Evolutionary conservation across 2,888 invertebrate genomes (phyloP).

Genomic region (Netelia inedita): DNA sequence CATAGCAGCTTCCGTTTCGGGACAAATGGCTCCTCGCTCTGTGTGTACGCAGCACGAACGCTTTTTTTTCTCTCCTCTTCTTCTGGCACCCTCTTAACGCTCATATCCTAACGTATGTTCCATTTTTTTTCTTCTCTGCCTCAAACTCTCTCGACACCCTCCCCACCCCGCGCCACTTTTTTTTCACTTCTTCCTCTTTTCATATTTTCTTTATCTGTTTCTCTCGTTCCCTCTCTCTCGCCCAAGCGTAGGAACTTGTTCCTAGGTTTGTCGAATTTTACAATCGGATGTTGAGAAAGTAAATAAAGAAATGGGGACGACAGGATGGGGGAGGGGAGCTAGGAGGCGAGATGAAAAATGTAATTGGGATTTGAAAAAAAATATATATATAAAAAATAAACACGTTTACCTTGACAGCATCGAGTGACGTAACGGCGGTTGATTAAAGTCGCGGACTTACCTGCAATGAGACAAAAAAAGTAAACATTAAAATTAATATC

Average conservation of each 20-base stretch:
- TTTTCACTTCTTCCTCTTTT: slow-evolving; percentile 14
- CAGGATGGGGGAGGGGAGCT: background rate
- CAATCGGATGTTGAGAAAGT: slow-evolving; percentile 64
- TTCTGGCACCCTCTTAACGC: slow-evolving; percentile 51
- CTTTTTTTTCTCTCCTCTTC: slow-evolving; percentile 44
- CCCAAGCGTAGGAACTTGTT: background rate
- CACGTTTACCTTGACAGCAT: slow-evolving; percentile 58
- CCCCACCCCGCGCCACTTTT: slow-evolving; percentile 31
- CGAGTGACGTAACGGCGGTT: slow-evolving; percentile 50
- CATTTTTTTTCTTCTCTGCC: slow-evolving; percentile 52
- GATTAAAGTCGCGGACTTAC: slow-evolving; percentile 62
- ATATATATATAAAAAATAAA: slow-evolving; percentile 1
- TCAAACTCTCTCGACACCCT: slow-evolving; percentile 41
- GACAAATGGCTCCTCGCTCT: slow-evolving; percentile 76
- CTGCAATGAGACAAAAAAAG: slow-evolving; percentile 47
- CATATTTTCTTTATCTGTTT: slow-evolving; percentile 55
- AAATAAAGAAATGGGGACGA: slow-evolving; percentile 70
- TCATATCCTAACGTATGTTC: slow-evolving; percentile 72
- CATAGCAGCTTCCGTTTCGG: slow-evolving; percentile 70
- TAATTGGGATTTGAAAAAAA: slow-evolving; percentile 34
- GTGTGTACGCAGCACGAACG: slow-evolving; percentile 14
- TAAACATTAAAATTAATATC: background rate
- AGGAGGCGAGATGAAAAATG: slow-evolving; percentile 16
- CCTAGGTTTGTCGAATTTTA: background rate
- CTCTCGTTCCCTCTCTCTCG: slow-evolving; percentile 26